Percentiles rank a stretch among this genome's conserved stretches.
These are phyloP conservation scores for Coregonus suidteri DNA, from an alignment of 2,797 vertebrate genomes.

Conservation along the genomic window DNA sequence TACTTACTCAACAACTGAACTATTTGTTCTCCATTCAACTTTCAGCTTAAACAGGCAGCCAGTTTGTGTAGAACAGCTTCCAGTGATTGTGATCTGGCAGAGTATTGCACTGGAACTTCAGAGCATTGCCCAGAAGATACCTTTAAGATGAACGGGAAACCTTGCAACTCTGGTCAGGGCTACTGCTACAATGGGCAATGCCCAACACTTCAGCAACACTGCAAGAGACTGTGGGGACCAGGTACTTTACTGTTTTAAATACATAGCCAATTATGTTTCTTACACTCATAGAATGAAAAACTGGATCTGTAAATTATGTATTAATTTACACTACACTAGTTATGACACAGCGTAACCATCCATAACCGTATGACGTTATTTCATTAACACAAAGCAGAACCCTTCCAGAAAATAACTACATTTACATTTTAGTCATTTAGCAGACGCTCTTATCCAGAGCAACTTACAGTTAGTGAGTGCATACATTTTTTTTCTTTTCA, in stretches of 20 bases:
- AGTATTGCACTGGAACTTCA: constrained; percentile 80
- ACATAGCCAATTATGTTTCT: too few species aligned
- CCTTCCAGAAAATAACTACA: too few species aligned
- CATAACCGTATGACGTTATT: not conserved
- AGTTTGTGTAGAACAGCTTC: constrained; percentile 73
- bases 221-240: constrained; percentile 83
- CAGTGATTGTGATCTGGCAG: constrained; percentile 81
- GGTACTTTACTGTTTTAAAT: constrained; percentile 64
- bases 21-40: not conserved
- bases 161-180: constrained; percentile 73
- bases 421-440: too few species aligned
- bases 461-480: too few species aligned
- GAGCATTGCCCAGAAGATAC: constrained; percentile 80
- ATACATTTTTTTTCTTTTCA: too few species aligned
- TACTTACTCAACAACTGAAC: not conserved
- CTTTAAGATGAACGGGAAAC: constrained; percentile 86
- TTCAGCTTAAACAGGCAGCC: constrained; percentile 65
- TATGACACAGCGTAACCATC: not conserved
- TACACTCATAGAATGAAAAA: too few species aligned
- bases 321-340: too few species aligned
- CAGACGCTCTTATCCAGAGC: too few species aligned
- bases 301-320: too few species aligned
- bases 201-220: constrained; percentile 78
- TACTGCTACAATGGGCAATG: constrained; percentile 86
- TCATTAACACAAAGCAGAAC: not conserved